A percentile compares a stretch with the other conserved stretches of the same genome.
These are phyloP conservation scores for Paedocypris sp. DNA, from an alignment of 2,113 vertebrate genomes.

Conservation along the genomic window DNA sequence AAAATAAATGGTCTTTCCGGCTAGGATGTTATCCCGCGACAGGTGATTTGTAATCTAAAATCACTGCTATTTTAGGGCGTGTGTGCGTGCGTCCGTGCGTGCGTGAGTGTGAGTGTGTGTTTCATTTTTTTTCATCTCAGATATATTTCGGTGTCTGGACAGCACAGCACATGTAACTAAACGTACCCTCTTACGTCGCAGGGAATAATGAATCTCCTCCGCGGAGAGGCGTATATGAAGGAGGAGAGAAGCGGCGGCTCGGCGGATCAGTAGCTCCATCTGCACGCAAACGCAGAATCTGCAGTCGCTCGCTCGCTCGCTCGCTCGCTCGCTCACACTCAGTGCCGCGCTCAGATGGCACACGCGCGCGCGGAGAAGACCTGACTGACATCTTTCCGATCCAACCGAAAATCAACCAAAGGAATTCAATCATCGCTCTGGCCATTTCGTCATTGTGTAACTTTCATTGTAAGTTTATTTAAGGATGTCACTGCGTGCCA, in stretches of 20 bases:
- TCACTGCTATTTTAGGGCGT: too few species aligned
- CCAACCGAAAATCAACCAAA: background rate
- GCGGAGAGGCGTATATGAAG: background rate
- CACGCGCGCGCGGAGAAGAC: too few species aligned
- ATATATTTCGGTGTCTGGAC: background rate
- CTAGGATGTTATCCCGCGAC: too few species aligned
- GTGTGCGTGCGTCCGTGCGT: too few species aligned
- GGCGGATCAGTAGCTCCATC: slow-evolving; percentile 25
- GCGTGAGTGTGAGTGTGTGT: background rate
- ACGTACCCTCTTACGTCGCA: background rate
- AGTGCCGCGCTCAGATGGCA: too few species aligned
- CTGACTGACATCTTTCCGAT: background rate
- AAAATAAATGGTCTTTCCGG: too few species aligned
- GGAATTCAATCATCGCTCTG: background rate
- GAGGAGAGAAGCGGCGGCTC: background rate
- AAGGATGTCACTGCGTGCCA: background rate
- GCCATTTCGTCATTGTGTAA: background rate
- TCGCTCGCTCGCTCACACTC: background rate
- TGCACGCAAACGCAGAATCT: slow-evolving; percentile 16
- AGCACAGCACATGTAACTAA: background rate
- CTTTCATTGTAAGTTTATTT: background rate
- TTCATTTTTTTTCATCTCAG: background rate
- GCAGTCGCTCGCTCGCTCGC: background rate
- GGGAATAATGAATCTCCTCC: background rate
- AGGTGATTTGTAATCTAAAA: too few species aligned